A percentile compares a stretch with the other conserved stretches of the same genome.
Evolutionary conservation across 2,113 vertebrate genomes (phyloP).

Genomic region (Clupea harengus): DNA sequence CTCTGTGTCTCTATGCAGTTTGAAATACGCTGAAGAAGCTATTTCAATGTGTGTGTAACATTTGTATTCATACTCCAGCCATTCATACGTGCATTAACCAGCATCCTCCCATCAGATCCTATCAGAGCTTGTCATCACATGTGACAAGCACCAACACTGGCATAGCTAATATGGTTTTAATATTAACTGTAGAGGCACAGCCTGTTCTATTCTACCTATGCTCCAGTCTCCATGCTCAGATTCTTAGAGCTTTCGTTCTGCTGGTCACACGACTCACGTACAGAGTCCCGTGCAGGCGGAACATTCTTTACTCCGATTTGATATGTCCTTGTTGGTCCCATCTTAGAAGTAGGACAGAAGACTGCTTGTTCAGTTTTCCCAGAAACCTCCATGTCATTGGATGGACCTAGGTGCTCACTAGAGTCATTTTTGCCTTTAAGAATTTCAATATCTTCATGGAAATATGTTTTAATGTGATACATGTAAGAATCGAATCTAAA

Average conservation of each 20-base stretch:
- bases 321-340: neutral
- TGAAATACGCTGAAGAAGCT: no score
- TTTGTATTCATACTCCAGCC: no score
- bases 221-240: neutral
- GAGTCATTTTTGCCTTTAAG: neutral
- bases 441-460: neutral
- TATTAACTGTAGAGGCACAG: neutral
- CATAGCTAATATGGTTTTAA: neutral
- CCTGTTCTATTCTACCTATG: neutral
- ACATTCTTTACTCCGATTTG: conserved; percentile 19
- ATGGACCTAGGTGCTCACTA: neutral
- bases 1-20: no score
- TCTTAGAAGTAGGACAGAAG: neutral
- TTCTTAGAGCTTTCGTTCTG: conserved; percentile 31
- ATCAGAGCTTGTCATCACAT: neutral
- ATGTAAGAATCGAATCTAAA: neutral
- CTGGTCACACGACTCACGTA: conserved; percentile 11
- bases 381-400: neutral
- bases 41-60: no score
- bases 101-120: neutral
- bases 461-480: neutral
- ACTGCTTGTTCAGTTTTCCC: neutral
- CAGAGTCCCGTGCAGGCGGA: conserved; percentile 8
- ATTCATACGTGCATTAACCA: neutral
- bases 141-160: neutral